Percentiles rank a stretch among this genome's conserved stretches.
These are phyloP conservation scores for Illadopsis cleaveri DNA, from an alignment of 2,113 vertebrate genomes.

Conservation along the genomic window DNA sequence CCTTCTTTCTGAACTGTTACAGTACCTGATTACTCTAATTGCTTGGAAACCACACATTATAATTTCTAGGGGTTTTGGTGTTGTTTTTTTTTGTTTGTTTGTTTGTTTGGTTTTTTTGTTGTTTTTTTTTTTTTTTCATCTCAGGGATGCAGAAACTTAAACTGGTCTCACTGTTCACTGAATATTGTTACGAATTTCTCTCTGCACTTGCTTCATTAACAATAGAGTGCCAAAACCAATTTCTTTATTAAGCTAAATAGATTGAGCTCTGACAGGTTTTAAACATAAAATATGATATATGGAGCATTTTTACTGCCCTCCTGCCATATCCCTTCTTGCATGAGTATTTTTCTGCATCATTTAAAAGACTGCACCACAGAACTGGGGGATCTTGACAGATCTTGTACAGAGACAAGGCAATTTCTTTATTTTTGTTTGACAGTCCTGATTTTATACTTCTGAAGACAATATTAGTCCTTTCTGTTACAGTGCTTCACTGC, in stretches of 20 bases:
- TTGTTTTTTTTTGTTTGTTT: no score
- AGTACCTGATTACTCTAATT: not conserved
- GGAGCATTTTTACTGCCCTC: not conserved
- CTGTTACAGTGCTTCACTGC: not conserved
- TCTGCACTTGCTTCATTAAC: not conserved
- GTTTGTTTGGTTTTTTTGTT: not conserved
- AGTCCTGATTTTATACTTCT: not conserved
- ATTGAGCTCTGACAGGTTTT: not conserved
- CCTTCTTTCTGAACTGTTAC: not conserved
- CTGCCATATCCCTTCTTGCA: not conserved
- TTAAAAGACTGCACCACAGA: not conserved
- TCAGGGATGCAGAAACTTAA: not conserved
- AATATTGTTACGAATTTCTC: not conserved
- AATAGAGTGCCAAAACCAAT: not conserved
- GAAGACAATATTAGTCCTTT: not conserved
- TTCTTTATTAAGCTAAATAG: not conserved
- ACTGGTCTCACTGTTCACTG: not conserved
- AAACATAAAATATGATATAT: not conserved
- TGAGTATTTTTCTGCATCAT: not conserved
- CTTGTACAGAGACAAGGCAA: not conserved
- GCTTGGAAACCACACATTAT: not conserved
- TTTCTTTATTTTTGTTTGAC: slow-evolving; percentile 11
- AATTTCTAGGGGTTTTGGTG: not conserved
- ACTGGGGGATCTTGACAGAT: not conserved
- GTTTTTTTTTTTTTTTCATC: not conserved